These are phyloP conservation scores for Maconellicoccus hirsutus DNA, from an alignment of 1,140 invertebrate genomes.

Conservation along the genomic window DNA sequence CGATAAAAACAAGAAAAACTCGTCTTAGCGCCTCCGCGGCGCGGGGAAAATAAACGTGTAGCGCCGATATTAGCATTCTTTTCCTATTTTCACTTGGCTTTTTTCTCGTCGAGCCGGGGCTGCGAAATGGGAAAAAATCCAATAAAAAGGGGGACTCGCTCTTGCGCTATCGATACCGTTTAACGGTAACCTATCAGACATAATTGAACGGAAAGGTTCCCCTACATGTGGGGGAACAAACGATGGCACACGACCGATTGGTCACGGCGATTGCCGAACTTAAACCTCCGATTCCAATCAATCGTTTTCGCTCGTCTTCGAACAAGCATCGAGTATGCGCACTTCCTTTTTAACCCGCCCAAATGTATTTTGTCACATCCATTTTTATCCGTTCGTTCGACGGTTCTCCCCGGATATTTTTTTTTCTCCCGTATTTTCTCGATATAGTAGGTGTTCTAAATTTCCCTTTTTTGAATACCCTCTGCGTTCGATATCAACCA, in stretches of 20 bases:
- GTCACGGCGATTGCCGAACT: conserved; percentile 6
- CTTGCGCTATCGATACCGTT: conserved; percentile 2
- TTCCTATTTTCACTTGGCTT: not conserved
- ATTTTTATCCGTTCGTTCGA: not conserved
- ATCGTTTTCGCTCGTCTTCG: conserved; percentile 1
- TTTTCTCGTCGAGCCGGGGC: not conserved
- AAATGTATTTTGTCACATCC: conserved; percentile 1
- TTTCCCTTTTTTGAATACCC: not conserved
- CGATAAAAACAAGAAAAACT: not conserved
- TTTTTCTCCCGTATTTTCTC: not conserved
- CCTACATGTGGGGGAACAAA: not conserved
- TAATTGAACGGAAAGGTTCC: not conserved
- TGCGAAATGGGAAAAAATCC: not conserved
- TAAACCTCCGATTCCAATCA: not conserved
- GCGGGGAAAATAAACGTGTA: not conserved
- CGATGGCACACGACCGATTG: conserved; percentile 6
- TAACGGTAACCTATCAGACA: conserved; percentile 7
- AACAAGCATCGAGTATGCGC: not conserved
- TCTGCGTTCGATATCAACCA: not conserved
- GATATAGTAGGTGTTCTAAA: not conserved
- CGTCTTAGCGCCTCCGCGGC: too few relatives aligned
- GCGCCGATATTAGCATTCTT: not conserved
- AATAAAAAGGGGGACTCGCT: not conserved
- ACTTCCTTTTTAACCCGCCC: not conserved
- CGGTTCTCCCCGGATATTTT: not conserved